Base-by-base conservation (phyloP, 2,113 vertebrate genomes). In the Platysternon megacephalum region DNA sequence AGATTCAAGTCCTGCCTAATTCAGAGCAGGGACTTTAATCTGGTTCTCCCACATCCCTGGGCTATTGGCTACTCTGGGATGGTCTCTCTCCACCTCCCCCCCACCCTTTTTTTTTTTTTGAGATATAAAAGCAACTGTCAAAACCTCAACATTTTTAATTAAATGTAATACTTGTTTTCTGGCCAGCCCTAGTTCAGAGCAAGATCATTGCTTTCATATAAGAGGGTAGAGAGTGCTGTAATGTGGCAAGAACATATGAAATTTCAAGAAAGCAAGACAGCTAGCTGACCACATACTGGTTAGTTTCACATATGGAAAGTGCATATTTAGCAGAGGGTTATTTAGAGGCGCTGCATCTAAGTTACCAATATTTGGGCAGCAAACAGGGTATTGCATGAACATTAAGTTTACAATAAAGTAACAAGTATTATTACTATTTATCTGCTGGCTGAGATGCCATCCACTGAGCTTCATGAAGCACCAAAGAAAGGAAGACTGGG, bases 191-290 rank as follows among this genome's bases (percentile, higher is more conserved):
- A 68, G 65, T n/a, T 68, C 35, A 68, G 65, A 39, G 65, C n/a
- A 39, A 72, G n/a, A 72, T 72, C 17, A 51, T 10, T 10, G 13
- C 46, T 52, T 52, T 85, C 28, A 8, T 3, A 4, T 42, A 22
- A 1, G 4, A 48, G 85, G 21, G 8, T 42, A 26, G 29, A 4
- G 65, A 48, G 26, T 48, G 16, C 14, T 48, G 46, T 28, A 39
- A 52, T 39, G 87, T 6, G 1, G n/a, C 65, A 72, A 39, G 12
- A 2, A 1, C 6, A 11, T 11, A 10, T 0, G 4, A 16, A 1
- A 14, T 32, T 1, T 21, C 13, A 16, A 10, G 6, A 39, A 72
- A 39, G 65, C 35, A 72, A 8, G n/a, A 39, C 9, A 22, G 10
- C 9, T 21, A 39, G n/a, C 2, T 39, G 35, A n/a, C 65, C 17